These are phyloP conservation scores for Philaenus spumarius DNA, from an alignment of 1,140 invertebrate species.

Conservation along the genomic window DNA sequence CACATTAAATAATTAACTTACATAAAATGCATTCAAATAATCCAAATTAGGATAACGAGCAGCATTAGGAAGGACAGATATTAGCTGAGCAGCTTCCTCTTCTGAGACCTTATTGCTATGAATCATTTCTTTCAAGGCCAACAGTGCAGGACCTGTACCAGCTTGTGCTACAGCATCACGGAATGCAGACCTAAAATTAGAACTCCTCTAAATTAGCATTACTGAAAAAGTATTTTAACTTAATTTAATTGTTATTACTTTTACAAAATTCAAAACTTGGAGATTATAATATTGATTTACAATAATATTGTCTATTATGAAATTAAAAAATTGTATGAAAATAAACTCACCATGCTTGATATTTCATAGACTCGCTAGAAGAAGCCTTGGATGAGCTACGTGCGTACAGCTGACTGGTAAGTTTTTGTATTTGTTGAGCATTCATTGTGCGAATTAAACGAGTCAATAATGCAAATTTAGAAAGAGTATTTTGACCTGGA, in stretches of 20 bases:
- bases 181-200: conserved; percentile 38
- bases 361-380: conserved; percentile 7
- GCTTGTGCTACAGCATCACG: conserved; percentile 54
- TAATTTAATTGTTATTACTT: not conserved
- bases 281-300: not conserved
- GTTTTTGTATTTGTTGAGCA: conserved; percentile 45
- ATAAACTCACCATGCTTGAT: conserved; percentile 7
- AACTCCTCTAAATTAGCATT: not conserved
- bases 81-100: conserved; percentile 47
- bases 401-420: conserved; percentile 41
- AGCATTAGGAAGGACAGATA: conserved; percentile 43
- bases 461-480: conserved; percentile 53
- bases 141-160: conserved; percentile 56
- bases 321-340: not conserved
- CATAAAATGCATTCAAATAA: conserved; percentile 50
- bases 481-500: conserved; percentile 46
- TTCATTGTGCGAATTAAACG: conserved; percentile 51
- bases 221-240: not conserved
- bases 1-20: conserved; percentile 38
- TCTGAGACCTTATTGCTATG: conserved; percentile 44
- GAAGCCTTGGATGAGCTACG: conserved; percentile 21
- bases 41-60: conserved; percentile 53
- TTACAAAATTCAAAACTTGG: not conserved
- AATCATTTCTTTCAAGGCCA: conserved; percentile 52
- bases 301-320: not conserved